Conservation (phyloP, 2,113 vertebrate genomes). For the Marmota monax region DNA sequence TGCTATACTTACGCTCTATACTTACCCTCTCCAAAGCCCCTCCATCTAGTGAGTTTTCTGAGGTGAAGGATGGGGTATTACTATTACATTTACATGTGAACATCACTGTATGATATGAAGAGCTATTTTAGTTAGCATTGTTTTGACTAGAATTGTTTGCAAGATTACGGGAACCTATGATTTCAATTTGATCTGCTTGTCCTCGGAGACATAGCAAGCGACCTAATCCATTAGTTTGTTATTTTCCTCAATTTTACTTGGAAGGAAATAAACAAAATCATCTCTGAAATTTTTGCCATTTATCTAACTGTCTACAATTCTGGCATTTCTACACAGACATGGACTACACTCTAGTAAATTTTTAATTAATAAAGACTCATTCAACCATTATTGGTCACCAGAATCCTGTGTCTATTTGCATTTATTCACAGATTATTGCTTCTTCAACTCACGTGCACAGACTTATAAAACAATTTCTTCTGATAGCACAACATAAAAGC, state of each 20-base stretch:
- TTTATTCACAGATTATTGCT: background rate
- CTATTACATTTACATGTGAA: background rate
- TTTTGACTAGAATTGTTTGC: background rate
- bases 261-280: background rate
- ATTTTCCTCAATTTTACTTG: background rate
- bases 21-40: accelerated
- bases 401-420: background rate
- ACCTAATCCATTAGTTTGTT: background rate
- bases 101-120: background rate
- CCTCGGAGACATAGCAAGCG: background rate
- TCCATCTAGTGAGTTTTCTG: background rate
- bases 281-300: background rate
- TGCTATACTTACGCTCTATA: background rate
- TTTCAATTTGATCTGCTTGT: background rate
- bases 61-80: background rate
- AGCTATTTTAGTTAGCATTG: background rate
- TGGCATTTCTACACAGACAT: background rate
- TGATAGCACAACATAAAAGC: accelerated
- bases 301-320: background rate
- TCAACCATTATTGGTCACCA: background rate
- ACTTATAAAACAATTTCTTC: background rate
- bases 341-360: background rate
- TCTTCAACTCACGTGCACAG: background rate
- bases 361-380: background rate
- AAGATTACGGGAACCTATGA: background rate